phyloP scores from a whole-genome alignment of 2,797 vertebrate species.

The Malacoctenus gilli region DNA sequence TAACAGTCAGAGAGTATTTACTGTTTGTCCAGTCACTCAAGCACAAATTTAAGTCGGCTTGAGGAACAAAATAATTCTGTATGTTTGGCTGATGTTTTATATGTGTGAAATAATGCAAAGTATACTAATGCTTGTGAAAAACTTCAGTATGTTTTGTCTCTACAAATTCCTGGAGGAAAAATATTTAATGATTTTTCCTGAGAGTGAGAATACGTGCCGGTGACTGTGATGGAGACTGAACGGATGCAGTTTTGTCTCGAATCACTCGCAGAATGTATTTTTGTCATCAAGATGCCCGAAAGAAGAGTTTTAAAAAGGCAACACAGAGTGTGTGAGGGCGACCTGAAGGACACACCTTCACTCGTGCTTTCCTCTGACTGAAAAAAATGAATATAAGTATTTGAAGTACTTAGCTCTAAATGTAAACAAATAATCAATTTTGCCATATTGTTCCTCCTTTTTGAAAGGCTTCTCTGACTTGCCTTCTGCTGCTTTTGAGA shows the following conservation, averaged over 20 bases:
- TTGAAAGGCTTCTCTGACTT: too few relatives aligned
- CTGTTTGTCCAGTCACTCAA: too few relatives aligned
- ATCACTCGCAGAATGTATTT: constrained; percentile 40
- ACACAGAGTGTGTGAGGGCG: neutral
- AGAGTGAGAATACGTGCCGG: neutral
- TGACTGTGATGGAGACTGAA: constrained; percentile 6
- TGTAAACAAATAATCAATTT: too few relatives aligned
- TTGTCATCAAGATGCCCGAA: neutral
- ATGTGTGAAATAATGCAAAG: neutral
- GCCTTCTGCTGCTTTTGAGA: too few relatives aligned
- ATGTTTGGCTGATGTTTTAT: too few relatives aligned
- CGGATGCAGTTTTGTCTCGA: constrained; percentile 1
- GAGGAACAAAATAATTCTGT: too few relatives aligned
- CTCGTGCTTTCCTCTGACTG: constrained; percentile 34
- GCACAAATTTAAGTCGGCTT: too few relatives aligned
- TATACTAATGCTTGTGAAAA: neutral
- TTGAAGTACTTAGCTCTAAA: too few relatives aligned
- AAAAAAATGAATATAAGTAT: too few relatives aligned
- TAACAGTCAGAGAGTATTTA: too few relatives aligned
- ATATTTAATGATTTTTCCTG: neutral
- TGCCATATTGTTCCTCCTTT: too few relatives aligned
- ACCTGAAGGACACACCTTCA: neutral
- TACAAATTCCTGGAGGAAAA: neutral
- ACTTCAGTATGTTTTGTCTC: too few relatives aligned
- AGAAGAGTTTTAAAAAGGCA: neutral